Evolutionary conservation across 2,888 invertebrate genomes (phyloP).

Genomic region (Epicampocera succincta): DNA sequence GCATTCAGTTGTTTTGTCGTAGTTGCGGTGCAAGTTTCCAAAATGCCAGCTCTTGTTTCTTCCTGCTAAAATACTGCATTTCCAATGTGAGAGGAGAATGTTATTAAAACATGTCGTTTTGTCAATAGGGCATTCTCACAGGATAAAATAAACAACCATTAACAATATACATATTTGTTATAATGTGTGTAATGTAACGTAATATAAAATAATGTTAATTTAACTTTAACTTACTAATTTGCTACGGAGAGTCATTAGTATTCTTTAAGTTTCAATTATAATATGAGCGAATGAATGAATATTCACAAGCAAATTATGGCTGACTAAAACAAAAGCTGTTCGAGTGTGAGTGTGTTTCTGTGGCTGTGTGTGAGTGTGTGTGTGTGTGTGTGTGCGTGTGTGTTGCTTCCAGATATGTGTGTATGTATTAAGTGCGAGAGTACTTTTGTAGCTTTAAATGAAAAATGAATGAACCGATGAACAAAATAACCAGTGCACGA

Average conservation of each 20-base stretch:
- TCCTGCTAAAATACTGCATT: too few relatives aligned
- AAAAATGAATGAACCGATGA: slow-evolving; percentile 45
- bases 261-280: slow-evolving; percentile 66
- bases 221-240: slow-evolving; percentile 56
- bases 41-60: too few relatives aligned
- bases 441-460: slow-evolving; percentile 24
- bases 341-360: neutral
- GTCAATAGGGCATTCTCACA: neutral
- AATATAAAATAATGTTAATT: slow-evolving; percentile 50
- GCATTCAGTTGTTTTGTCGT: too few relatives aligned
- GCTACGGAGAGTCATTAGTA: slow-evolving; percentile 65
- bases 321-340: slow-evolving; percentile 21
- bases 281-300: slow-evolving; percentile 52
- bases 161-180: slow-evolving; percentile 32
- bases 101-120: too few relatives aligned
- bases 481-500: slow-evolving; percentile 19
- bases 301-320: slow-evolving; percentile 57
- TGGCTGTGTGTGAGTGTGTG: neutral
- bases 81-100: neutral
- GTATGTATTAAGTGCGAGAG: neutral
- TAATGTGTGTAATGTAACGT: neutral
- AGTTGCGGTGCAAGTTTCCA: too few relatives aligned
- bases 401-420: neutral
- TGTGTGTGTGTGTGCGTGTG: neutral
- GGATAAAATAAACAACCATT: slow-evolving; percentile 2